Conservation (phyloP, 2,113 vertebrate genomes). For the Tricholaema leucomelas region DNA sequence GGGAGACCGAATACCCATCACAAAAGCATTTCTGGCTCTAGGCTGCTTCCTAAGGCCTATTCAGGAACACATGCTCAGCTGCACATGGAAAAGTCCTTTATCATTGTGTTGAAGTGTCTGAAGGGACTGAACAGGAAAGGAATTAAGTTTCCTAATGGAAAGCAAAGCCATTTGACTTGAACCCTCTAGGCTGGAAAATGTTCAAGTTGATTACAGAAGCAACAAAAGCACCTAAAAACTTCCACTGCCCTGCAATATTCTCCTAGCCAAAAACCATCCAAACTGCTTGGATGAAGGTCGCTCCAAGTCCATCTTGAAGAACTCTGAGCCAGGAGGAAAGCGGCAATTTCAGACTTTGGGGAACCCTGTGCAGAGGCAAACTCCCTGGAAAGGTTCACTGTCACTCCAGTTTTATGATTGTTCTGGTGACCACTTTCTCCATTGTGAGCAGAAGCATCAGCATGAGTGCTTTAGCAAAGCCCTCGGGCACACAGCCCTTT, state of each 20-base stretch:
- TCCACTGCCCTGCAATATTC: neutral
- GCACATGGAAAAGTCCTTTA: neutral
- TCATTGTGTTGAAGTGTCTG: neutral
- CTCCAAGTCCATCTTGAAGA: neutral
- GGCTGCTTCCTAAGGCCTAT: neutral
- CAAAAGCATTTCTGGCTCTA: neutral
- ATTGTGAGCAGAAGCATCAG: neutral
- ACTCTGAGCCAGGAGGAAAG: neutral
- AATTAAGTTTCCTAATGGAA: constrained; percentile 1
- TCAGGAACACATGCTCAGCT: neutral
- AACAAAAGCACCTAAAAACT: neutral
- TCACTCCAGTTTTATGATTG: neutral
- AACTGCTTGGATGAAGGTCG: neutral
- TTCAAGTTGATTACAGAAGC: neutral
- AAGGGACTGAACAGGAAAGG: constrained; percentile 11
- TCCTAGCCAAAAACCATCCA: neutral
- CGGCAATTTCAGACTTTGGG: neutral
- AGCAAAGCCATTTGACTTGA: constrained; percentile 3
- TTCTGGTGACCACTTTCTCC: neutral
- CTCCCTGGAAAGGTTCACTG: neutral
- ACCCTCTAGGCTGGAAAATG: neutral
- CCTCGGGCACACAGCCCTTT: neutral
- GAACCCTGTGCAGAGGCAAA: neutral
- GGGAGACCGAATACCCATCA: neutral
- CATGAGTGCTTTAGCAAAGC: neutral